phyloP scores from a whole-genome alignment of 2,888 invertebrate genomes.

The Drosophila hamatofila region DNA sequence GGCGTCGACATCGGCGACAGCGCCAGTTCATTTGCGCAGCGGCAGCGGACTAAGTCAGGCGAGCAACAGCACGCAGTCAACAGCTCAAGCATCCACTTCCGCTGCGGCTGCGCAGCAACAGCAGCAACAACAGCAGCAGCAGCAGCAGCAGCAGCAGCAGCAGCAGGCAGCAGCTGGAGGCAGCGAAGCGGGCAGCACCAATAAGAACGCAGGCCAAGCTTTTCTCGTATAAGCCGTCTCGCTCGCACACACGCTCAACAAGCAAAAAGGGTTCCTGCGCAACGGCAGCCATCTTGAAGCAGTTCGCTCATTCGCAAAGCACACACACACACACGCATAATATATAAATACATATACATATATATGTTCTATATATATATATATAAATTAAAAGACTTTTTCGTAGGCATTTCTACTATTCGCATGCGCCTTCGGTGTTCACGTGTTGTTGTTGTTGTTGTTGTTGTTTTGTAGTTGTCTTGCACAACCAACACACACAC shows the following conservation, averaged over 20 bases:
- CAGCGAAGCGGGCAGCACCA: conserved; percentile 60
- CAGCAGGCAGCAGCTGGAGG: conserved; percentile 61
- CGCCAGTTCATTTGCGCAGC: conserved; percentile 83
- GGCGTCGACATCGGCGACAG: conserved; percentile 58
- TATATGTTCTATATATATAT: conserved; percentile 13
- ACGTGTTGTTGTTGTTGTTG: conserved; percentile 51
- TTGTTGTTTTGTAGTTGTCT: conserved; percentile 52
- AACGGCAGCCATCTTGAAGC: conserved; percentile 75
- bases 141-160: conserved; percentile 74
- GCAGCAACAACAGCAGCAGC: conserved; percentile 71
- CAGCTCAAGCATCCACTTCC: conserved; percentile 77
- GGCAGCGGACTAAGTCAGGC: conserved; percentile 84
- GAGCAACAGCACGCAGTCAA: conserved; percentile 84
- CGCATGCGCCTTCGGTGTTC: conserved; percentile 71
- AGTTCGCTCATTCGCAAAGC: conserved; percentile 43
- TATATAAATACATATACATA: neutral
- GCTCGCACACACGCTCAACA: conserved; percentile 18
- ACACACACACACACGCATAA: conserved; percentile 19
- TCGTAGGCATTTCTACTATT: conserved; percentile 78
- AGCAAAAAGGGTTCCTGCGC: conserved; percentile 59
- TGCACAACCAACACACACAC: conserved; percentile 53
- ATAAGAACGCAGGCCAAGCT: conserved; percentile 82
- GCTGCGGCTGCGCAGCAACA: conserved; percentile 77
- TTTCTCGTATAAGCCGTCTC: conserved; percentile 82
- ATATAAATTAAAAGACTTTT: conserved; percentile 79